Evolutionary conservation across 2,797 vertebrate genomes (phyloP).

Genomic region (Sebastes flavidus): DNA sequence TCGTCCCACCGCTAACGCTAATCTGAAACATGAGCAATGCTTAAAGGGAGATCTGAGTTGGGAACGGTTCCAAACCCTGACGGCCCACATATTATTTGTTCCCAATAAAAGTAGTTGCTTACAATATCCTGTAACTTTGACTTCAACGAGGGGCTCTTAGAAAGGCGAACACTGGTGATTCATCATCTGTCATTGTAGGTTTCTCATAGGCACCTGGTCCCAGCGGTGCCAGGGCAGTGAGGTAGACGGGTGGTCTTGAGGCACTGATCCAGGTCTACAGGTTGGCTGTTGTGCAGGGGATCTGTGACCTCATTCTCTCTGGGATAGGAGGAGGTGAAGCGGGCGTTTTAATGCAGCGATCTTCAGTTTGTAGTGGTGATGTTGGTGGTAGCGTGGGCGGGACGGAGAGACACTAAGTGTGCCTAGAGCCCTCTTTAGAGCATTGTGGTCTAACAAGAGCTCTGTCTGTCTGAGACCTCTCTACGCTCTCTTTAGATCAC

Average conservation of each 20-base stretch:
- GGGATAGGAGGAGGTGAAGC: not conserved
- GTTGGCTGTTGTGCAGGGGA: slow-evolving; percentile 5
- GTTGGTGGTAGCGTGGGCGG: slow-evolving; percentile 13
- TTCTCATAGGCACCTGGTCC: slow-evolving; percentile 33
- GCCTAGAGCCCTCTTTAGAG: slow-evolving; percentile 22
- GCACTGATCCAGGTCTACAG: not conserved
- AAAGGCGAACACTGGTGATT: slow-evolving; percentile 48
- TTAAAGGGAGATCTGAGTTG: slow-evolving; percentile 54
- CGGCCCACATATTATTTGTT: slow-evolving; percentile 63
- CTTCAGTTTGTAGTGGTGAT: slow-evolving; percentile 9
- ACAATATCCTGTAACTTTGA: slow-evolving; percentile 65
- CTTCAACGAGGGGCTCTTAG: slow-evolving; percentile 30
- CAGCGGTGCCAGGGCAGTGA: not conserved
- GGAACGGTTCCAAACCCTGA: slow-evolving; percentile 64
- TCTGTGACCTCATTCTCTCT: slow-evolving; percentile 27
- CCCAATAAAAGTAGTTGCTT: slow-evolving; percentile 70
- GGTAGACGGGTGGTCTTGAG: not conserved
- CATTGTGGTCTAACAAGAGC: slow-evolving; percentile 34
- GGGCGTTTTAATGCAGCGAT: slow-evolving; percentile 4
- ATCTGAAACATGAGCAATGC: slow-evolving; percentile 75
- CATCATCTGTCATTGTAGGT: slow-evolving; percentile 46
- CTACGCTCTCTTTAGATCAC: slow-evolving; percentile 36
- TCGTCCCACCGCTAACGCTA: slow-evolving; percentile 58
- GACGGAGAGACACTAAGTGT: slow-evolving; percentile 13
- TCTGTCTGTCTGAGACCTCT: slow-evolving; percentile 35